Evolutionary conservation across 92 coral and sea anemone genomes (phyloP).

Genomic region (Siderastrea radians): DNA sequence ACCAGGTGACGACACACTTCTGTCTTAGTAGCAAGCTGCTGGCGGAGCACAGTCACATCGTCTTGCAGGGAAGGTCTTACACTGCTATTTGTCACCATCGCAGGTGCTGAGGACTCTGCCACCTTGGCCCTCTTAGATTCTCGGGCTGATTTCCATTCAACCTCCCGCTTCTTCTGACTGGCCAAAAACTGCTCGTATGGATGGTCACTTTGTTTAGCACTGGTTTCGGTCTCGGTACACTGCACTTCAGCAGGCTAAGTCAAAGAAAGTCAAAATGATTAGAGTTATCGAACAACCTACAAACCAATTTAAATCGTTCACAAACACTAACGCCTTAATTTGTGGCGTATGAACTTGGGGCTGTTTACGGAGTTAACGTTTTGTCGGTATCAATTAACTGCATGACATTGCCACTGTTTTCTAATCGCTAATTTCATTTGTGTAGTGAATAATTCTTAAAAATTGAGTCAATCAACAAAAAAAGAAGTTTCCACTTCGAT

Average conservation of each 20-base stretch:
- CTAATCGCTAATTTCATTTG: too few relatives aligned
- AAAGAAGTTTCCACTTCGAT: neutral
- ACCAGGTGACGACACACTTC: constrained; percentile 45
- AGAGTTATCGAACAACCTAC: neutral
- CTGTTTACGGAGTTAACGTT: too few relatives aligned
- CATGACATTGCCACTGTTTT: too few relatives aligned
- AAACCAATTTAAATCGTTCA: too few relatives aligned
- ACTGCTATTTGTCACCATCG: neutral
- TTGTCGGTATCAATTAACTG: too few relatives aligned
- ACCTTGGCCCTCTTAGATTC: constrained; percentile 31
- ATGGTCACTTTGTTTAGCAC: constrained; percentile 13
- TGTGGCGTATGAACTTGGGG: too few relatives aligned
- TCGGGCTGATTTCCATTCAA: constrained; percentile 29
- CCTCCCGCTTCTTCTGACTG: constrained; percentile 28
- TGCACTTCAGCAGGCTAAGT: too few relatives aligned
- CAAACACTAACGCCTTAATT: too few relatives aligned
- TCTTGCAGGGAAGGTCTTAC: constrained; percentile 19
- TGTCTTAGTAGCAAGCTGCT: constrained; percentile 45
- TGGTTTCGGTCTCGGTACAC: too few relatives aligned
- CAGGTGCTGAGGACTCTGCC: constrained; percentile 36
- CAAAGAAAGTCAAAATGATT: neutral
- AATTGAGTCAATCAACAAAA: too few relatives aligned
- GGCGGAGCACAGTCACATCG: constrained; percentile 27
- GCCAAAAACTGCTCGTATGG: constrained; percentile 38
- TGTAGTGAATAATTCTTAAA: too few relatives aligned